Percentiles rank a stretch among this genome's conserved stretches.
Conservation (phyloP, 2,113 vertebrate species). For the Elaphurus davidianus region DNA sequence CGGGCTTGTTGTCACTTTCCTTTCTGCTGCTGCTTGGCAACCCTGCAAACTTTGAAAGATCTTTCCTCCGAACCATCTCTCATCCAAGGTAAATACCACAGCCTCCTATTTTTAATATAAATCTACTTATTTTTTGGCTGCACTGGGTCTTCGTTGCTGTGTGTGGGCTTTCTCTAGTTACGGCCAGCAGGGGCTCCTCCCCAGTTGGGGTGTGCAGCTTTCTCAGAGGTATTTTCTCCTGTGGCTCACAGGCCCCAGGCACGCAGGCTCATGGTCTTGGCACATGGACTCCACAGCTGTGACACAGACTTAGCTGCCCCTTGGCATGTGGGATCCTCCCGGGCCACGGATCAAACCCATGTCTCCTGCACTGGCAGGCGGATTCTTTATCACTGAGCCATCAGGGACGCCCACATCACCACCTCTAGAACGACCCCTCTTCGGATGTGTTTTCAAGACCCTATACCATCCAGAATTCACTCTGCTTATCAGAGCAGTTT, state of each 20-base stretch:
- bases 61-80: neutral
- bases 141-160: neutral
- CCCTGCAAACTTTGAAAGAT: neutral
- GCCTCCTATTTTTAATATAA: neutral
- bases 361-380: accelerated
- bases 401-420: neutral
- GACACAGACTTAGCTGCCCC: neutral
- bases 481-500: neutral
- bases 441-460: neutral
- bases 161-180: neutral
- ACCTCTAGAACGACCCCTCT: neutral
- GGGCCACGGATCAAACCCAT: accelerated
- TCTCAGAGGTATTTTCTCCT: neutral
- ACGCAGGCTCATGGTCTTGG: neutral
- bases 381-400: neutral
- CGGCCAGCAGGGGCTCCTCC: neutral
- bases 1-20: accelerated
- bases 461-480: neutral
- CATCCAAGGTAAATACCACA: neutral
- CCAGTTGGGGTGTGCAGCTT: neutral
- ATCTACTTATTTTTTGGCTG: neutral
- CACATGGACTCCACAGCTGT: neutral
- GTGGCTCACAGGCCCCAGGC: neutral
- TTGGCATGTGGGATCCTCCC: neutral
- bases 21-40: neutral